These are phyloP conservation scores for Tragelaphus oryx DNA, from an alignment of 2,797 vertebrate species.

Conservation along the genomic window DNA sequence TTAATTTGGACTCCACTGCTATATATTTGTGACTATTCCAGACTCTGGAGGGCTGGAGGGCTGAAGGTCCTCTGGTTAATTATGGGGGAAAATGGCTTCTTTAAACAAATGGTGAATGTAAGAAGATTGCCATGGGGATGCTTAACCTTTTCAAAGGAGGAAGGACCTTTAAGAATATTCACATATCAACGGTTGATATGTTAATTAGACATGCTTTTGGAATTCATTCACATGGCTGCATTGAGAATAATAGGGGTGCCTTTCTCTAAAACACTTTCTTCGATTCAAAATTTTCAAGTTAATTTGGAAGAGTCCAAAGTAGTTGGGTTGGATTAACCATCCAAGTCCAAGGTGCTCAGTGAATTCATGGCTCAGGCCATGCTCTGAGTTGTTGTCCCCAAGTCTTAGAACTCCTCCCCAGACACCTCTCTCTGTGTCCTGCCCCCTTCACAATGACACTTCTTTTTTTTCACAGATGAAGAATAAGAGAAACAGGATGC, in stretches of 20 bases:
- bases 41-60: neutral
- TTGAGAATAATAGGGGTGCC: neutral
- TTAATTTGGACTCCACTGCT: neutral
- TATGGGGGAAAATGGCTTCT: neutral
- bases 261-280: conserved; percentile 27
- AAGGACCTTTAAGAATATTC: neutral
- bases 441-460: neutral
- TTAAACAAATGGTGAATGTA: conserved; percentile 18
- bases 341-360: neutral
- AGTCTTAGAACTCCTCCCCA: conserved; percentile 35
- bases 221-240: conserved; percentile 18
- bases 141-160: neutral
- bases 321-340: neutral
- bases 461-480: conserved; percentile 74
- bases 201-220: conserved; percentile 4
- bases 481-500: conserved; percentile 73
- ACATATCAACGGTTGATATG: neutral
- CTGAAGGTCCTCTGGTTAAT: neutral
- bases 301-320: neutral
- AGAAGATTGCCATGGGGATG: neutral
- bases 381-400: neutral
- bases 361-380: neutral
- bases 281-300: conserved; percentile 6
- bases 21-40: neutral
- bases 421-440: neutral